Conservation (phyloP, 1,140 invertebrate genomes). For the Habropoda laboriosa region DNA sequence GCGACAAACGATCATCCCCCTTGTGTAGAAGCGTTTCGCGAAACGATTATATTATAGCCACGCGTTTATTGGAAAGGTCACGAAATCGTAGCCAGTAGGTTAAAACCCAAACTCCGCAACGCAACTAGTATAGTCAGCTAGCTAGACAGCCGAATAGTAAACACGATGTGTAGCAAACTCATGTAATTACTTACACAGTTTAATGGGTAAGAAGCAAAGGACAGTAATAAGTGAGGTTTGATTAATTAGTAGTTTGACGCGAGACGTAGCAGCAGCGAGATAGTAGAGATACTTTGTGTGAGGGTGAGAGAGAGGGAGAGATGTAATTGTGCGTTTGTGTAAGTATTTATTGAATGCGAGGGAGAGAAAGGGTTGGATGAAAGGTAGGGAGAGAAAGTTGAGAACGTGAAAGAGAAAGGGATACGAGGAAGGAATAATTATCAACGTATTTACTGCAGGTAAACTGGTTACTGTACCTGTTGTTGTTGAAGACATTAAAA, state of each 20-base stretch:
- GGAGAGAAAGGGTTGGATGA: conserved; percentile 34
- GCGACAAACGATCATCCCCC: neutral
- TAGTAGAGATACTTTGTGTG: conserved; percentile 13
- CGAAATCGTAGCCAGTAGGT: conserved; percentile 48
- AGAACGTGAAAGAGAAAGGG: conserved; percentile 42
- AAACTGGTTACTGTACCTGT: conserved; percentile 81
- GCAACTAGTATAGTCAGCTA: conserved; percentile 61
- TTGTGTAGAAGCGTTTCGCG: neutral
- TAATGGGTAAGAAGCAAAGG: conserved; percentile 58
- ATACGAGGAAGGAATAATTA: conserved; percentile 63
- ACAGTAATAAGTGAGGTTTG: conserved; percentile 53
- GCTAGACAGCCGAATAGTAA: conserved; percentile 65
- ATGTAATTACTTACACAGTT: conserved; percentile 59
- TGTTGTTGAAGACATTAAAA: conserved; percentile 81
- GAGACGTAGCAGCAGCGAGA: conserved; percentile 44
- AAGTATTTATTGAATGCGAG: conserved; percentile 9
- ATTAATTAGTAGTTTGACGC: conserved; percentile 47
- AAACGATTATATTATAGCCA: neutral
- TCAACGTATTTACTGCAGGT: conserved; percentile 78
- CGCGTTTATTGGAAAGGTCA: conserved; percentile 37
- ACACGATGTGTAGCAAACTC: conserved; percentile 58
- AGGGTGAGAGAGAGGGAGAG: conserved; percentile 46
- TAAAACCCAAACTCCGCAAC: conserved; percentile 38
- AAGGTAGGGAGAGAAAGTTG: conserved; percentile 38
- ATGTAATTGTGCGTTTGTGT: neutral